Evolutionary conservation across 2,113 vertebrate species (phyloP).

Genomic region (Dunckerocampus dactyliophorus): DNA sequence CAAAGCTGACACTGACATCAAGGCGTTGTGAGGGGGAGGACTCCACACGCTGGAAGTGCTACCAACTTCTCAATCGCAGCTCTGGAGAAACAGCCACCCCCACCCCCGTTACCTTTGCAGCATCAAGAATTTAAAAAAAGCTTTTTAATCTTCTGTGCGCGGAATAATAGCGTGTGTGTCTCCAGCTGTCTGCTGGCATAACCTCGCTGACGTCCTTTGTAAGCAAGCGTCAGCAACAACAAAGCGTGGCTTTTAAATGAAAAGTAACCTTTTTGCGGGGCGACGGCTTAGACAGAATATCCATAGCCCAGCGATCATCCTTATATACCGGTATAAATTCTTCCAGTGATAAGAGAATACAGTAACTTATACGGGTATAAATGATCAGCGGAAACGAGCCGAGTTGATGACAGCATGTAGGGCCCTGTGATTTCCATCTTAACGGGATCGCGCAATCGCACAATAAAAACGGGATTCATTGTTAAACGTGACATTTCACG

Average conservation of each 20-base stretch:
- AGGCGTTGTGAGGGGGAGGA: slow-evolving; percentile 51
- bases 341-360: no score
- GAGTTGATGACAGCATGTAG: no score
- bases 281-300: no score
- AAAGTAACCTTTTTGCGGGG: slow-evolving; percentile 8
- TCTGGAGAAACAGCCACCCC: slow-evolving; percentile 51
- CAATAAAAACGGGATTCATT: no score
- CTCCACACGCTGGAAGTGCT: slow-evolving; percentile 45
- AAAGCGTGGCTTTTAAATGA: background rate
- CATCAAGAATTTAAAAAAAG: slow-evolving; percentile 46
- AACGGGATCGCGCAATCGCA: no score
- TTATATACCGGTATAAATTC: no score
- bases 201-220: background rate
- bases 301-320: no score
- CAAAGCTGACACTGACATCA: slow-evolving; percentile 69
- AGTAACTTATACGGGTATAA: no score
- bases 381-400: no score
- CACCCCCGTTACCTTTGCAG: slow-evolving; percentile 46
- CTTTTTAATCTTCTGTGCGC: slow-evolving; percentile 61
- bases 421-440: no score
- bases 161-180: background rate
- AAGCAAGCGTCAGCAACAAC: background rate
- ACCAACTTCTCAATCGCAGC: slow-evolving; percentile 56
- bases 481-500: no score
- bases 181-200: background rate